Percentiles rank a stretch among this genome's conserved stretches.
These are phyloP conservation scores for Glossophaga mutica DNA, from an alignment of 2,797 vertebrate species.

Conservation along the genomic window DNA sequence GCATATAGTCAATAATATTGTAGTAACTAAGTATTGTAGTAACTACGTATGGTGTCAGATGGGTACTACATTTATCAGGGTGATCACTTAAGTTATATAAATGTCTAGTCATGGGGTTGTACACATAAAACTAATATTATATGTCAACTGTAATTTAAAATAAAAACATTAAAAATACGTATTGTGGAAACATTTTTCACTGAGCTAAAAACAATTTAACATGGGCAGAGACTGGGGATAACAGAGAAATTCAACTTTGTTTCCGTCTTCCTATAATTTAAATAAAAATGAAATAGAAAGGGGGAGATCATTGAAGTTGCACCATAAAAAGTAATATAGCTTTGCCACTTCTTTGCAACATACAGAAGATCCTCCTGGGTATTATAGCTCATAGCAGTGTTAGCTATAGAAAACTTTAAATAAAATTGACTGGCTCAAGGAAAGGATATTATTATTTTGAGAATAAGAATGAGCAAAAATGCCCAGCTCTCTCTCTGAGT, in stretches of 20 bases:
- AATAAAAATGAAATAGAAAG: conserved; percentile 60
- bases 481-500: conserved; percentile 40
- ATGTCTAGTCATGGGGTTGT: not conserved
- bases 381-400: conserved; percentile 61
- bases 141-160: not conserved
- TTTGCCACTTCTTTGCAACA: conserved; percentile 53
- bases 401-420: conserved; percentile 59
- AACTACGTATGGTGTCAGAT: not conserved
- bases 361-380: conserved; percentile 38
- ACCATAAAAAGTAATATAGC: conserved; percentile 49
- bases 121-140: not conserved
- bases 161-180: conserved; percentile 12
- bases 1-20: not conserved
- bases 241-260: conserved; percentile 38
- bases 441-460: conserved; percentile 70
- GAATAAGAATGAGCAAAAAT: conserved; percentile 67
- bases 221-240: conserved; percentile 13
- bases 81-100: not conserved
- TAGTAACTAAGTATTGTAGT: not conserved
- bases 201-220: conserved; percentile 42
- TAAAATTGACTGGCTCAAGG: conserved; percentile 66
- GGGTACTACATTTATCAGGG: not conserved
- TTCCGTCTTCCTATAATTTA: conserved; percentile 47
- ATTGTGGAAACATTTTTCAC: conserved; percentile 51
- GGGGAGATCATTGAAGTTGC: conserved; percentile 27